Percentiles rank a stretch among this genome's conserved stretches.
phyloP scores from a whole-genome alignment of 2,113 vertebrate species.

The Myanophis thanlyinensis region DNA sequence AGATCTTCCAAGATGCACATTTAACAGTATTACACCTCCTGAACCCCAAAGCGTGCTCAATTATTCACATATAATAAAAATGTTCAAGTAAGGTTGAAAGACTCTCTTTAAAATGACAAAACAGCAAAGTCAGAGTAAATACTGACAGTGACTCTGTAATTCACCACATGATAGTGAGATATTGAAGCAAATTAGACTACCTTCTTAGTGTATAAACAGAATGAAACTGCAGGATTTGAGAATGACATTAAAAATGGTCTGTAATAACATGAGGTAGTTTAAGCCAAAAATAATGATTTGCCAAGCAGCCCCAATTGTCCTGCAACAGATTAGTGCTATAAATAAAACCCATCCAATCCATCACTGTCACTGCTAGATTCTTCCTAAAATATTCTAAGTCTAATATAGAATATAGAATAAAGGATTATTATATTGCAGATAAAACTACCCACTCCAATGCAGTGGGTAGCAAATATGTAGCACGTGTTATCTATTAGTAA shows the following conservation, averaged over 20 bases:
- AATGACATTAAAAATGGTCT: not conserved
- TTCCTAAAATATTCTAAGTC: not conserved
- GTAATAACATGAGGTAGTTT: not conserved
- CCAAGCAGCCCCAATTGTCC: not conserved
- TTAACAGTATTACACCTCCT: constrained; percentile 73
- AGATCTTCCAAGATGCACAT: constrained; percentile 73
- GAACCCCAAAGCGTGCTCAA: constrained; percentile 70
- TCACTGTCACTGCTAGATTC: not conserved
- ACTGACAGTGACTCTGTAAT: constrained; percentile 43
- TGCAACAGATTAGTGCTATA: not conserved
- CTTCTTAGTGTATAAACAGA: constrained; percentile 1
- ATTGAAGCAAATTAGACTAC: constrained; percentile 44
- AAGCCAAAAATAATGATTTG: not conserved
- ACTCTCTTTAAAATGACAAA: constrained; percentile 67
- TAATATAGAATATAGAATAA: not conserved
- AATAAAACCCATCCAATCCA: not conserved
- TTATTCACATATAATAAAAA: constrained; percentile 78
- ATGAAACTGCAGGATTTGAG: not conserved
- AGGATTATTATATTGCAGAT: not conserved
- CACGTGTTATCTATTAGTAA: not conserved
- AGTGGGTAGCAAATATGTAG: not conserved
- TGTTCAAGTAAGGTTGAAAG: constrained; percentile 67
- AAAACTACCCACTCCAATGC: not conserved
- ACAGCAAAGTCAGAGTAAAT: constrained; percentile 65
- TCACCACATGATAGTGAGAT: constrained; percentile 24